Evolutionary conservation across 2,797 vertebrate genomes (phyloP).

Genomic region (Tenualosa ilisha): DNA sequence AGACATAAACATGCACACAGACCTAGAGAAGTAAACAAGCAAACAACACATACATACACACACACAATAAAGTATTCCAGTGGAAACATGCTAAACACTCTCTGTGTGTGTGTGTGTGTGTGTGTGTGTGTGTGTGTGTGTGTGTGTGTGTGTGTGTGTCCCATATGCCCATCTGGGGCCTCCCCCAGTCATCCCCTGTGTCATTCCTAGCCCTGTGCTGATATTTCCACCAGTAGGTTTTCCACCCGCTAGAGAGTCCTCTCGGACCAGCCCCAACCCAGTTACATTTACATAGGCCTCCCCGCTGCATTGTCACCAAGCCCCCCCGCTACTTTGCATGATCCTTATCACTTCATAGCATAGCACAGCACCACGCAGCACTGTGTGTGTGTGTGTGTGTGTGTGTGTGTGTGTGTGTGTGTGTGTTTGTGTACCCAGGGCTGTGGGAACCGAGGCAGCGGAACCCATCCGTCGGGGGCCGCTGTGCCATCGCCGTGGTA

Average conservation of each 20-base stretch:
- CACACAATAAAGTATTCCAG: not conserved
- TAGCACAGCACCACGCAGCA: conserved; percentile 12
- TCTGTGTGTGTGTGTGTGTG: conserved; percentile 26
- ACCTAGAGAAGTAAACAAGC: conserved; percentile 13
- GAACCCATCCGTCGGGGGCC: not conserved
- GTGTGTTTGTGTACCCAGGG: not conserved
- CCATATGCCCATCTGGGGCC: not conserved
- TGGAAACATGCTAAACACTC: not conserved
- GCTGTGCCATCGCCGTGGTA: not conserved
- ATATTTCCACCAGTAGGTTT: conserved; percentile 55
- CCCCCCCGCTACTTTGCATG: conserved; percentile 60
- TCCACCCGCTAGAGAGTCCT: conserved; percentile 47
- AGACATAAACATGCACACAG: conserved; percentile 31
- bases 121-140: not conserved
- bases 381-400: no score
- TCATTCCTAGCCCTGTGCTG: not conserved
- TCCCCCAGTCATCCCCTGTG: not conserved
- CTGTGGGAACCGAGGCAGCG: conserved; percentile 10
- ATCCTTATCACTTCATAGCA: conserved; percentile 55
- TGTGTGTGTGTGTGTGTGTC: not conserved
- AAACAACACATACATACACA: not conserved
- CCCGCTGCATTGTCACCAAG: not conserved
- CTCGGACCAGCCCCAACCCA: not conserved
- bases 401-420: no score
- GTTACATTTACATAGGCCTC: conserved; percentile 58